Evolutionary conservation across 2,113 vertebrate species (phyloP).

Genomic region (Scomber scombrus): DNA sequence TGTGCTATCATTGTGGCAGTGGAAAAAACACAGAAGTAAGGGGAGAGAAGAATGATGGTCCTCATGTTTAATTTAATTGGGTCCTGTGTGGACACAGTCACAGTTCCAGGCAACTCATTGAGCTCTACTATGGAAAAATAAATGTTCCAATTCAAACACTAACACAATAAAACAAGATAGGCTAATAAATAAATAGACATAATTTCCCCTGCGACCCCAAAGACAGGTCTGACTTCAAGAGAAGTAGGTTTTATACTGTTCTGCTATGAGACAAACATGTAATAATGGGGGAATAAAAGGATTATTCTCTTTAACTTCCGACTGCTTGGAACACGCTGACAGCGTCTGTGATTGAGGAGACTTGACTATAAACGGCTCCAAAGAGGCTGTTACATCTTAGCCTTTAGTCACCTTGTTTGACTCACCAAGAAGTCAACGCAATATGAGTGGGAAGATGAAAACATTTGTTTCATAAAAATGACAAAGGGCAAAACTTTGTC

Average conservation of each 20-base stretch:
- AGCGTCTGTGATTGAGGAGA: constrained; percentile 36
- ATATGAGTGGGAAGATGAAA: constrained; percentile 24
- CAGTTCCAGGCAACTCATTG: constrained; percentile 71
- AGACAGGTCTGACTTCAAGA: constrained; percentile 38
- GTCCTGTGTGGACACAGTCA: constrained; percentile 68
- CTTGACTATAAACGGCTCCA: constrained; percentile 33
- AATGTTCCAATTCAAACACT: constrained; percentile 66
- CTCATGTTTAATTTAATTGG: constrained; percentile 72
- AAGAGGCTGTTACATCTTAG: constrained; percentile 17
- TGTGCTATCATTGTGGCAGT: constrained; percentile 17
- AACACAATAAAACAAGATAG: constrained; percentile 68
- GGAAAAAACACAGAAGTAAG: constrained; percentile 26
- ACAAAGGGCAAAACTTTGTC: constrained; percentile 8
- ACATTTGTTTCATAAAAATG: constrained; percentile 34
- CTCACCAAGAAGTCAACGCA: constrained; percentile 37
- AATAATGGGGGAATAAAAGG: constrained; percentile 41
- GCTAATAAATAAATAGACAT: constrained; percentile 66
- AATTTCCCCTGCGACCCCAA: constrained; percentile 60
- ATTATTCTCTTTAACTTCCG: constrained; percentile 33
- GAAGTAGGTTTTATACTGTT: constrained; percentile 9
- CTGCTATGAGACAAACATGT: constrained; percentile 33
- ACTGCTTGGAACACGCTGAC: neutral
- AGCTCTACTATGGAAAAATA: constrained; percentile 65
- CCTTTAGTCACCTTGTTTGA: constrained; percentile 42
- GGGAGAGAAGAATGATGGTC: constrained; percentile 55